Base-by-base conservation (phyloP, 2,888 invertebrate genomes). In the Aproaerema taeniolella region DNA sequence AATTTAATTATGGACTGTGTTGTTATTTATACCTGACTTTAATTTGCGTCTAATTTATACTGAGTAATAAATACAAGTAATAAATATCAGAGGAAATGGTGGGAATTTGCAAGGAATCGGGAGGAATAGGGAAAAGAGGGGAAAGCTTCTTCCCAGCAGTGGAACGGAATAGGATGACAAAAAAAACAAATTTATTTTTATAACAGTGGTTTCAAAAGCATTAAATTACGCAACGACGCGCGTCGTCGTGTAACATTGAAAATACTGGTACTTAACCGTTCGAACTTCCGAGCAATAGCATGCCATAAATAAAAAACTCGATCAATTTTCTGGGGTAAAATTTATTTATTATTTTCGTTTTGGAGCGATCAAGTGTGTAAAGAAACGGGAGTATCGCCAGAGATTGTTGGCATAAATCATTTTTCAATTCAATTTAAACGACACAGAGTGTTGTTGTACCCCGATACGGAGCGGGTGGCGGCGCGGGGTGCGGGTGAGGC, bases 401-500 rank as follows among this genome's bases (percentile, higher is more conserved):
- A 70, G 70, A 79, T 77, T 79, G 80, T 79, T 67, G 68, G 67
- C 67, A 73, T 79, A 80, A 82, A 82, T 82, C 81, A 81, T 81
- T 73, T 75, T 82, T 77, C 78, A 81, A 82, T 83, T 81, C 77
- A 78, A 81, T 82, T 80, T 82, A 75, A 80, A 74, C 72, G 76
- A 75, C 78, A 77, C 69, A 64, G 62, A 65, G 67, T 65, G 71
- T 72, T 75, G 72, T 78, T 74, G 73, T 78, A 71, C 61, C 53
- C 49, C 62, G 69, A 66, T 73, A 68, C 60, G 53, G 52, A 45
- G 47, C 42, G 52, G 39, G 58, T 48, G 47, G 40, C 40, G 38
- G 39, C 20, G 20, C 36, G 34, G 35, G 38, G n/a, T n/a, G n/a
- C n/a, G n/a, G n/a, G n/a, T n/a, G n/a, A n/a, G n/a, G n/a, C n/a